Conservation (phyloP, 2,113 vertebrate genomes). For the Clarias batrachus region DNA sequence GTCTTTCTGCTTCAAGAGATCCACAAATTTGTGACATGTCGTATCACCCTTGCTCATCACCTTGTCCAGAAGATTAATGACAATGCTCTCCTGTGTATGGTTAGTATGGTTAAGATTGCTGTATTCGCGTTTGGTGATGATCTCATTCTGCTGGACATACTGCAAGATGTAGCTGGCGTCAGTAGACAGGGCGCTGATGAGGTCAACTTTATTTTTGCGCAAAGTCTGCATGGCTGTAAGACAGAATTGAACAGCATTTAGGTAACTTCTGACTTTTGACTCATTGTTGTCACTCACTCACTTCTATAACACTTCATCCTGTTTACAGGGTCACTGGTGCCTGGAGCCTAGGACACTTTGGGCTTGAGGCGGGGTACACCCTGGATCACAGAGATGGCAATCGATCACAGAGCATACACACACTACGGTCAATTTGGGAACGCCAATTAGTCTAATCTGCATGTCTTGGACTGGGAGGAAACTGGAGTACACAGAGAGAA, state of each 20-base stretch:
- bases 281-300: neutral
- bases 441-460: too few species aligned
- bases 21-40: conserved; percentile 51
- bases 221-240: conserved; percentile 38
- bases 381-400: too few species aligned
- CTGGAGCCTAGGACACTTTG: too few species aligned
- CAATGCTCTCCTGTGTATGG: conserved; percentile 6
- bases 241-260: neutral
- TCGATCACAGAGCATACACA: too few species aligned
- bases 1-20: conserved; percentile 52
- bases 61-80: conserved; percentile 62
- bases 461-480: too few species aligned
- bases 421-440: too few species aligned
- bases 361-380: too few species aligned
- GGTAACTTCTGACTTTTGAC: neutral
- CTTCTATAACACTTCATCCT: too few species aligned
- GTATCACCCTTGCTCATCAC: conserved; percentile 62
- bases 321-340: too few species aligned
- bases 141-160: neutral
- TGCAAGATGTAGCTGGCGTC: conserved; percentile 57
- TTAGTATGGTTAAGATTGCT: conserved; percentile 54
- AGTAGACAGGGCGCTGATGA: conserved; percentile 31
- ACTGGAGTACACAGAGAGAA: too few species aligned
- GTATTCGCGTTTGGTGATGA: conserved; percentile 62
- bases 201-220: conserved; percentile 46